Evolutionary conservation across 1,140 invertebrate species (phyloP), one percentile per base, ranked within the genome.

Genomic region (Euwallacea similis): DNA sequence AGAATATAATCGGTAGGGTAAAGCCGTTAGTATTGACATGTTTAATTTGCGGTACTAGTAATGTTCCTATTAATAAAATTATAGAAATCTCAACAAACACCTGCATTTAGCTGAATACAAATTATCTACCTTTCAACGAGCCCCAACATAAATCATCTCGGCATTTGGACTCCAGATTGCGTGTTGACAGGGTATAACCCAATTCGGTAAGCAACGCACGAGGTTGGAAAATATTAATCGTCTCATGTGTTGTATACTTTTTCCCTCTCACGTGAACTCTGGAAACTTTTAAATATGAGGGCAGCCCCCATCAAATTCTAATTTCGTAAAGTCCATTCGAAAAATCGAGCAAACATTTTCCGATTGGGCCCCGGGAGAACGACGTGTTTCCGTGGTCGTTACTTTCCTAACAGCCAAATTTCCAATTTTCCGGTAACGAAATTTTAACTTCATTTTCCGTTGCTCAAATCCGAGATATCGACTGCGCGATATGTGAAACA

Each of bases 371-470:
- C 46, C 13, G 46, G 9, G 9, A 13, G 46, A 50, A 7, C 21
- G 21, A 33, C 21, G 21, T 33, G 21, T 33, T 33, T 33, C 21
- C 46, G 46, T 11, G 46, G 9, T 13, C 46, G 0, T 50, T 11
- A 50, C 46, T 50, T 50, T 50, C 46, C 9, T 50, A 68, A 59
- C 53, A 59, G 43, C 66, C 66, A 42, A 68, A 54, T 59, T 61
- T 42, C 53, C 55, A 60, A 68, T 68, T 60, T 68, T n/a, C 21
- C 42, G 66, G 54, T 60, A 68, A 59, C 55, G 13, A 42, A 44
- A 53, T 68, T 68, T 59, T 60, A 68, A 59, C 55, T 68, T 68
- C 54, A 43, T 68, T 68, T 68, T 55, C 47, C 53, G 47, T 7
- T 58, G 21, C 21, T 33, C 21, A 33, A 33, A 33, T 33, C 21